Base-by-base conservation (phyloP, 1,140 invertebrate genomes). In the Dendroctonus ponderosae region DNA sequence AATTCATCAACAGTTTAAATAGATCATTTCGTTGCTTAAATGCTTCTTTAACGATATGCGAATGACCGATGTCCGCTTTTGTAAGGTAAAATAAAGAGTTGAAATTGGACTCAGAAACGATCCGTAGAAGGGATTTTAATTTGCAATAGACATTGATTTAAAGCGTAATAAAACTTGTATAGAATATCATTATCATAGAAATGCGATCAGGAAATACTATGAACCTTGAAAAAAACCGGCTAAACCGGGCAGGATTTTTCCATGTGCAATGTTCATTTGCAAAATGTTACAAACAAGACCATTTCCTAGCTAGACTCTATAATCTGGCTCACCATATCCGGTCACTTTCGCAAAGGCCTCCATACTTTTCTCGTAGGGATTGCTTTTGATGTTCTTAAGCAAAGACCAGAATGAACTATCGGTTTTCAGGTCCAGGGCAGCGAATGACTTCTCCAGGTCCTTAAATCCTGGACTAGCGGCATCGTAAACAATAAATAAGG, bases 261-360 rank as follows among this genome's bases (percentile, higher is more conserved):
- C 8, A 0, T 57, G 37, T 6, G 7, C 7, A 51, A 8, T 51
- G 6, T 51, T 8, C 6, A 51, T 51, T n/a, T 51, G 7, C 49
- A 51, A n/a, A n/a, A n/a, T 7, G 6, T 51, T 51, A n/a, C 7
- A 15, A 5, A 51, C 8, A 15, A 51, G 12, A 9, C 12, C 0
- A 46, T 11, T 11, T 4, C 12, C 44, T 2, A 2, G 12, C 9
- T 9, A 46, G 7, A 51, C 15, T 51, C n/a, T n/a, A n/a, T 51
- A 51, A 8, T 7, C 5, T 6, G 63, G 26, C 75, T 77, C 71
- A 83, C 80, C 81, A 70, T 87, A 85, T 80, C 92, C 90, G 38
- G 90, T 89, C 26, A 94, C 80, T 82, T 93, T 93, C 37, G 90
- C 89, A 79, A 94, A 93, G 6, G 91, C 88, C 75, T 89, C 88